Evolutionary conservation across 2,888 invertebrate species (phyloP), one percentile per base, ranked within the genome.

Genomic region (Sclerodermus sp.): DNA sequence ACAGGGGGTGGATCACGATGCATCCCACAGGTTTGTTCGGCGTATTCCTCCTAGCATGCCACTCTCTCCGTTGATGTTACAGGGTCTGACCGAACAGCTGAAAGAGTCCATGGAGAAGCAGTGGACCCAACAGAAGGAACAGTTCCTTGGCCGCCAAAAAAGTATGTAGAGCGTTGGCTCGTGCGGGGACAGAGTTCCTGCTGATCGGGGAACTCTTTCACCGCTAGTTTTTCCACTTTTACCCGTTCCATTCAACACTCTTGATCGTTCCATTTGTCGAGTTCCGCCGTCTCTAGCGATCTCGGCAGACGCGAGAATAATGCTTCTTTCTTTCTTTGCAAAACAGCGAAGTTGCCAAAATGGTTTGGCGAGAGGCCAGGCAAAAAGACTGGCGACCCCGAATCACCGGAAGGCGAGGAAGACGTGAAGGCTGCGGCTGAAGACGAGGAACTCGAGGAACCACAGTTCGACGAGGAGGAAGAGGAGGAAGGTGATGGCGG

Each of bases 341-440:
- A 29, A 57, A 74, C 79, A 93, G 94, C 93, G 84, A 89, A 90
- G 85, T 84, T 94, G 82, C 93, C 93, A 71, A 94, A 93, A 82
- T 94, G 94, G 94, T 93, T 93, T 85, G 93, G 94, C 72, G 94
- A 94, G 82, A 85, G 93, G 81, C 93, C 93, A 66, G 93, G 93
- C 84, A 93, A 92, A 82, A 94, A 93, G 85, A 80, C 87, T 79
- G 93, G 90, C 63, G 93, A 91, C 63, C 87, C 87, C 62, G 93
- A 93, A 66, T 90, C 93, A 73, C 94, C 94, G 58, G 94, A 93
- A 73, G 94, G 92, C 68, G 93, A 93, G 79, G 92, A 92, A 75
- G 90, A 90, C 78, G 87, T 88, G 74, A 90, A 90, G 83, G 87
- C 84, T 60, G 87, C 85, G 62, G 87, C 84, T 53, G 88, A 88